Evolutionary conservation across 2,888 invertebrate genomes (phyloP), one percentile per base, ranked within the genome.

Genomic region (Lasioglossum zephyrum): DNA sequence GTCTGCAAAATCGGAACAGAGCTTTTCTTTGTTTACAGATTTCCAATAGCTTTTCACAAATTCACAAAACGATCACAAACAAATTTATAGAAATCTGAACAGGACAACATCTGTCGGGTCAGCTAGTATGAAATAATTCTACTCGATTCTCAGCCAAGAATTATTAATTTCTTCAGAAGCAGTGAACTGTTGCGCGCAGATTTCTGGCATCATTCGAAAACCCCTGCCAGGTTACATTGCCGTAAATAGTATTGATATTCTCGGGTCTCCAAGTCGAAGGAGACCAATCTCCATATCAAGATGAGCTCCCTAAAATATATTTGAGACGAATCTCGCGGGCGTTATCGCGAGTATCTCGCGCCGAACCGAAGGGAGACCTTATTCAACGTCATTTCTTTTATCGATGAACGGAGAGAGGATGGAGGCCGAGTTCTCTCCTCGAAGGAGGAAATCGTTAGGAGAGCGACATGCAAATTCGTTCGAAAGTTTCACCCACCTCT

Each of bases 401-500:
- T 90, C 90, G 90, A 90, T 91, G 90, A 90, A 91, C 88, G 90
- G 82, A 63, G 63, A 63, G 63, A 63, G 63, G 91, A 90, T 81
- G 90, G 87, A 86, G 87, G 69, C 80, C 47, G 88, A 83, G 87
- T 89, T 89, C 87, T 88, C 88, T 89, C 77, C 85, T 89, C 89
- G 91, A 91, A 91, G 92, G 87, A 93, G 94, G 94, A 94, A 94
- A 94, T 94, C 94, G 94, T 94, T 94, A 94, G 92, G 92, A 92
- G 89, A 88, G 93, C 92, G 92, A 93, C 93, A 94, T 94, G 93
- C 94, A 94, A 94, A 94, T 94, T 93, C 92, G 93, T 93, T 93
- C 90, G 91, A 93, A 93, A 94, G 92, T 91, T 93, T 92, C 88
- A 86, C 91, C 91, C 87, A 88, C 85, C 91, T 87, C 90, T 89